Evolutionary conservation across 2,797 vertebrate genomes (phyloP), one percentile per base, ranked within the genome.

Genomic region (Tympanoctomys barrerae): DNA sequence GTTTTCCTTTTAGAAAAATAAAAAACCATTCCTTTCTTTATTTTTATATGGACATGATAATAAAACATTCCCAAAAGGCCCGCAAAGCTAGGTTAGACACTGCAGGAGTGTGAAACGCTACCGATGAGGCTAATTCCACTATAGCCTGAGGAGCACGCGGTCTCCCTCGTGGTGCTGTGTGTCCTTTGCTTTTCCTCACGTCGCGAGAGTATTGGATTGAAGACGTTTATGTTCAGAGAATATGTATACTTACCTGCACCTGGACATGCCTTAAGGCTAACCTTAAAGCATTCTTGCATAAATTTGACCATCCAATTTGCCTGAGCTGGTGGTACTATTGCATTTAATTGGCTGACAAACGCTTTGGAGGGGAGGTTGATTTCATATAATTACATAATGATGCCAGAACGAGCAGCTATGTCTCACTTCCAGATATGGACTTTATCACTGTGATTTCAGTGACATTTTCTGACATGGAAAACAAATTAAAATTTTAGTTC

Each of bases 161-260:
- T 22, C 11, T 86, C 7, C 13, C 22, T n/a, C 24, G 2, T 52
- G 22, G 3, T 11, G 1, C 0, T 59, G 49, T 14, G 7, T 3
- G 39, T 22, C 12, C 19, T 46, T 59, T 19, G 8, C 7, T 33
- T 19, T 59, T 64, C 33, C 28, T 42, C 9, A 1, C 16, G 36
- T 82, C 5, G 4, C 3, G 14, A 22, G 24, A 33, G 7, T 18
- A 11, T 73, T 49, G 36, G 33, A 68, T n/a, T 81, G 24, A 9
- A 46, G 9, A n/a, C 64, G 42, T 13, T 61, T 31, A 11, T 64
- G 87, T 61, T 64, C 3, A 39, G 31, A 42, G 5, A 78, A 49
- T 1, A 19, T n/a, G 13, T 49, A 52, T 28, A 49, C 21, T 39
- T 2, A 54, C 52, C n/a, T 52, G 3, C 33, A 4, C 26, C 6